Evolutionary conservation across 2,797 vertebrate species (phyloP).

Genomic region (Cephalopachus bancanus): DNA sequence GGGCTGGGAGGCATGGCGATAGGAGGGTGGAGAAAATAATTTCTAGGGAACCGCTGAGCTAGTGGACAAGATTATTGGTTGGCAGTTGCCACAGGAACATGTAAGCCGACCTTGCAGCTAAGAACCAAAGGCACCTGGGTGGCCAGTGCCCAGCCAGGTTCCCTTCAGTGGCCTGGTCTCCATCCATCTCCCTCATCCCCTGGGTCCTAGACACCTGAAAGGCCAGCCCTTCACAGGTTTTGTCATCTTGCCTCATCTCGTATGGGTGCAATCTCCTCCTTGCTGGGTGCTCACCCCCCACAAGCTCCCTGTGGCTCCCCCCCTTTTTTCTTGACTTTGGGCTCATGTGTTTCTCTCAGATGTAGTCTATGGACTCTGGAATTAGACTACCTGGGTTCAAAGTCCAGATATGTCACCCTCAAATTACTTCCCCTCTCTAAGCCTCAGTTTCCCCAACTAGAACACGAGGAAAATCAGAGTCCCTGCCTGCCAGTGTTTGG

Average conservation of each 20-base stretch:
- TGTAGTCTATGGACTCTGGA: not conserved
- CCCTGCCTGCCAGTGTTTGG: not conserved
- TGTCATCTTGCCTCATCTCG: not conserved
- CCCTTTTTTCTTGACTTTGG: not conserved
- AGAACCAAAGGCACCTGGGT: not conserved
- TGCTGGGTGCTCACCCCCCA: accelerated
- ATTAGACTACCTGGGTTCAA: not conserved
- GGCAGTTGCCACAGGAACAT: slow-evolving; percentile 74
- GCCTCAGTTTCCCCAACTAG: not conserved
- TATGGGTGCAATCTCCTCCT: not conserved
- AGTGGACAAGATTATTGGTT: not conserved
- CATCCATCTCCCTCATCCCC: accelerated
- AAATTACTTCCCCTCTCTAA: not conserved
- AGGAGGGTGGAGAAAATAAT: not conserved
- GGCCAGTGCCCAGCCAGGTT: not conserved
- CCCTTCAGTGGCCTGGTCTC: not conserved
- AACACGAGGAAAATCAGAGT: not conserved
- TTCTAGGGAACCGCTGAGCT: slow-evolving; percentile 35
- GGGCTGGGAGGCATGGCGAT: not conserved
- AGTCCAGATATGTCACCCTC: not conserved
- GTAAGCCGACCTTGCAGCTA: not conserved
- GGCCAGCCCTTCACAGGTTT: not conserved
- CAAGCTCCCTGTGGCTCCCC: not conserved
- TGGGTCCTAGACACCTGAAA: not conserved
- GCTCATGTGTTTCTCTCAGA: no score